Evolutionary conservation across 2,113 vertebrate genomes (phyloP).

Genomic region (Meleagris gallopavo): DNA sequence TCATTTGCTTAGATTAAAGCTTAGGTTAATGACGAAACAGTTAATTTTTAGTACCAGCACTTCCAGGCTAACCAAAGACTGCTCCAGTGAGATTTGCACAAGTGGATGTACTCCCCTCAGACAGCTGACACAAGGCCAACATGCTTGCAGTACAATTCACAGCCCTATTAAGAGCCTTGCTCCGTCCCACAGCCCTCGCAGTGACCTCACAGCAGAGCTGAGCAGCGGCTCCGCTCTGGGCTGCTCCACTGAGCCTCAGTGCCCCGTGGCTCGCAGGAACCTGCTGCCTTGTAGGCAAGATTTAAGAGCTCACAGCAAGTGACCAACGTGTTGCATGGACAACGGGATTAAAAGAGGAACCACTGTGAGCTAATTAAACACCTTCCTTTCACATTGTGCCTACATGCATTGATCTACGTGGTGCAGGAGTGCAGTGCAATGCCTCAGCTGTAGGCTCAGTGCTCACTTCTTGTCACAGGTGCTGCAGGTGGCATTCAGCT

Average conservation of each 20-base stretch:
- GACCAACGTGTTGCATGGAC: background rate
- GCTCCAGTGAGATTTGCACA: background rate
- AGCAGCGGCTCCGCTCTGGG: background rate
- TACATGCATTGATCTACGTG: rapidly evolving
- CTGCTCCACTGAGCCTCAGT: rapidly evolving
- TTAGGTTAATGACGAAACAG: background rate
- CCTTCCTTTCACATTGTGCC: background rate
- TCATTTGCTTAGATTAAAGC: background rate
- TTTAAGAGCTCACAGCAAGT: too few species aligned
- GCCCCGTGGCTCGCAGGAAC: background rate
- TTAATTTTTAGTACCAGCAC: background rate
- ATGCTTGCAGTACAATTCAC: background rate
- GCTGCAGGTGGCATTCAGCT: background rate
- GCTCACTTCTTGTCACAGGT: background rate
- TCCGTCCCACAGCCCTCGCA: background rate
- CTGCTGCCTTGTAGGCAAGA: background rate
- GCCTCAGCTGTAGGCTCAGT: background rate
- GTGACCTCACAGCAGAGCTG: background rate
- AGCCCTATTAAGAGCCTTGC: background rate
- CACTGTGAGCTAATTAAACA: background rate
- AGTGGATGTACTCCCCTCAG: background rate
- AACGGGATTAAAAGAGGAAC: background rate
- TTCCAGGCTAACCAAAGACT: background rate
- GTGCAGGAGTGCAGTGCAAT: background rate
- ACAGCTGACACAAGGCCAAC: background rate